Evolutionary conservation across 2,797 vertebrate species (phyloP), one percentile per base, ranked within the genome.

Genomic region (Gallinago stenura): DNA sequence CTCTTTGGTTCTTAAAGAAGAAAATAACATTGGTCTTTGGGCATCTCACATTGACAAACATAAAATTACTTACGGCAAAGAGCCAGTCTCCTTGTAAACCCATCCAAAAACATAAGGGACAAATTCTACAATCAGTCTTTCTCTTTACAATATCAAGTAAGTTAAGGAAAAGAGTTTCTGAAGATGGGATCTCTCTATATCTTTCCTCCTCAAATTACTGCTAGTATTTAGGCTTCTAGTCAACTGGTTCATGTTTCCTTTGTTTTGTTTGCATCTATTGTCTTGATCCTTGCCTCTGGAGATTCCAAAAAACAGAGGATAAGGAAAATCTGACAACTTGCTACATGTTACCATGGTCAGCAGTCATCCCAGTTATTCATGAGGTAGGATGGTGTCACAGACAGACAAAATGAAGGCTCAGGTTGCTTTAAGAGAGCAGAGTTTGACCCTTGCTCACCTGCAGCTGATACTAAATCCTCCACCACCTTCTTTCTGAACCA

Each of bases 201-300:
- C 41, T 15, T 60, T 85, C 16, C 9, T 65, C 12, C 7, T 77
- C 71, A 19, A 51, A 15, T 33, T 76, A 16, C 13, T 86, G 8
- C 68, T 24, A 16, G 7, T 65, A 80, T 46, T 72, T 19, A 50
- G 17, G 21, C 5, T 54, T 66, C n/a, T 39, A 68, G 2, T 35
- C 14, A n/a, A 6, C 26, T 43, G 2, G 37, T 82, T 60, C 8
- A 4, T 39, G 22, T 8, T n/a, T 26, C 6, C 3, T 22, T 61
- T 19, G 60, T 17, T 18, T 45, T 46, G 1, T 64, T 76, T 28
- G 20, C 20, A 39, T 60, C 3, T 45, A 1, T 33, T 61, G 3
- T 39, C 33, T 54, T 68, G 22, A 76, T 68, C 24, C 15, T 68
- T 4, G 0, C 14, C 20, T 43, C 3, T 0, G 2, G 33, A 60